Evolutionary conservation across 2,113 vertebrate species (phyloP).

Genomic region (Ovibos moschatus): DNA sequence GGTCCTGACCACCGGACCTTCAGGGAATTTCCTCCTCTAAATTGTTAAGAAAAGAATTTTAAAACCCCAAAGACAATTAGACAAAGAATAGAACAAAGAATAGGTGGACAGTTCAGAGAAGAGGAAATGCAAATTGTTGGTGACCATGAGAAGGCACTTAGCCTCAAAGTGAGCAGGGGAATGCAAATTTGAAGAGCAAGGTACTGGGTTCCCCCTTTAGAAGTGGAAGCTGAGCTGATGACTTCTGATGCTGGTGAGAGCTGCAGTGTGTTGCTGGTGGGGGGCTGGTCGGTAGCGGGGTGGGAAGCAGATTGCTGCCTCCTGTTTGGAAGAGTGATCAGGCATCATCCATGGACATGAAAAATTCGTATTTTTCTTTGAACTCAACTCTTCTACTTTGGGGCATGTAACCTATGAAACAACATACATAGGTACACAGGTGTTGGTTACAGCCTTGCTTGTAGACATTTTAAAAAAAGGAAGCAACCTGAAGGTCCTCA

Average conservation of each 20-base stretch:
- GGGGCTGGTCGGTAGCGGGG: background rate
- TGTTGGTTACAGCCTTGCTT: background rate
- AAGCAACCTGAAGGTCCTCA: background rate
- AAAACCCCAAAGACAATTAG: background rate
- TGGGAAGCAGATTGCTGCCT: background rate
- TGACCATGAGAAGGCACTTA: background rate
- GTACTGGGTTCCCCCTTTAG: background rate
- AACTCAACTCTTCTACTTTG: background rate
- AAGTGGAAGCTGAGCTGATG: background rate
- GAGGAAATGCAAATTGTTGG: background rate
- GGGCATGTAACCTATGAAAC: background rate
- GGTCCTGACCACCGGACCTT: background rate
- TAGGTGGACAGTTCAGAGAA: background rate
- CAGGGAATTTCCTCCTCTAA: background rate
- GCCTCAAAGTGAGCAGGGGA: background rate
- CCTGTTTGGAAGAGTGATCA: background rate
- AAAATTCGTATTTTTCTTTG: background rate
- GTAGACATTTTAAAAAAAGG: background rate
- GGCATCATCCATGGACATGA: background rate
- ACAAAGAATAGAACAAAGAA: background rate
- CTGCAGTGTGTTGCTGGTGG: rapidly evolving
- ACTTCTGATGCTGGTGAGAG: background rate
- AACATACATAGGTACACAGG: background rate
- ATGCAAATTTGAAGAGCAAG: background rate
- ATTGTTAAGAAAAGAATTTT: background rate